Evolutionary conservation across 2,797 vertebrate genomes (phyloP).

Genomic region (Macrochelys suwanniensis): DNA sequence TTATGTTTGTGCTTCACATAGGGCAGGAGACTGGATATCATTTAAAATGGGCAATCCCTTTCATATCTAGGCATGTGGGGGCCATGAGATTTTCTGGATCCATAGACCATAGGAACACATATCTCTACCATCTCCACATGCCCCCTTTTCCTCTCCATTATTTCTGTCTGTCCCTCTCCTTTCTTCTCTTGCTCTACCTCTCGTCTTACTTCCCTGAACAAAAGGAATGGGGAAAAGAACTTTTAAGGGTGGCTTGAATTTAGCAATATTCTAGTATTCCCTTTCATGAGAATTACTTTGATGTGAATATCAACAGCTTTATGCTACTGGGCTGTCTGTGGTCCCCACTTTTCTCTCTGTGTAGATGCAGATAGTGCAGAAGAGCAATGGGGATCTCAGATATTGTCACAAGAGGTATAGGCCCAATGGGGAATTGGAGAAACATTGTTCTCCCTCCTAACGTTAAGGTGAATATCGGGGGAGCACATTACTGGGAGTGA

Average conservation of each 20-base stretch:
- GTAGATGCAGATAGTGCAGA: not conserved
- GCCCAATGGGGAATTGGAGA: not conserved
- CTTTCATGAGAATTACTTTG: not conserved
- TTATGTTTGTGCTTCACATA: not conserved
- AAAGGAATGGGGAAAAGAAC: not conserved
- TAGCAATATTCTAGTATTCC: not conserved
- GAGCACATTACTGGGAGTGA: not conserved
- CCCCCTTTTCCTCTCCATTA: not conserved
- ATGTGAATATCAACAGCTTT: not conserved
- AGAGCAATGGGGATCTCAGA: not conserved
- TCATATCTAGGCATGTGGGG: not conserved
- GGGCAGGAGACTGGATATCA: not conserved
- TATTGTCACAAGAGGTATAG: not conserved
- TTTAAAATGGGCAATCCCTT: not conserved
- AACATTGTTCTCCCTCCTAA: not conserved
- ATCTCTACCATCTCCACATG: not conserved
- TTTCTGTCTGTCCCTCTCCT: not conserved
- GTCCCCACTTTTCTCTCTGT: not conserved
- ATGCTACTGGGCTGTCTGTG: not conserved
- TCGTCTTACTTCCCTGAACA: not conserved
- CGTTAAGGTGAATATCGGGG: not conserved
- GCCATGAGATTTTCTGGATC: not conserved
- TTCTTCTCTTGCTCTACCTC: not conserved
- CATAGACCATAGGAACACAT: no score
- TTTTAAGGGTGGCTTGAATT: not conserved